Conservation (phyloP, 1,140 invertebrate species). For the Tetraneura akinire region DNA sequence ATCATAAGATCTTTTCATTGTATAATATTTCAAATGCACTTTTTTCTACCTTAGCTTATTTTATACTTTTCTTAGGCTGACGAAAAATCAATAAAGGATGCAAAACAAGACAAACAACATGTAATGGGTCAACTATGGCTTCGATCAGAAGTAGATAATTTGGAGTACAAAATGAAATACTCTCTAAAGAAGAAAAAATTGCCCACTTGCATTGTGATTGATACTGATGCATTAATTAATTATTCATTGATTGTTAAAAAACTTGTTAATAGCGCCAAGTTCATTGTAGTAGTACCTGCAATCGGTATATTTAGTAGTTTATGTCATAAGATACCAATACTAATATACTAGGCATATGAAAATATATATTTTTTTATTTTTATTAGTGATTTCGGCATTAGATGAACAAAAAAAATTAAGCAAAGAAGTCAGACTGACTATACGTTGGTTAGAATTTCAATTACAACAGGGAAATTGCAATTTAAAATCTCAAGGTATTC, state of each 20-base stretch:
- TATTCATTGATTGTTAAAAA: conserved; percentile 76
- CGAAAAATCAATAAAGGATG: conserved; percentile 24
- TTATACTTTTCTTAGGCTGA: conserved; percentile 20
- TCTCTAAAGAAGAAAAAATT: conserved; percentile 59
- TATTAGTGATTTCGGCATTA: conserved; percentile 79
- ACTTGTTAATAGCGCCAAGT: conserved; percentile 72
- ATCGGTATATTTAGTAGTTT: neutral
- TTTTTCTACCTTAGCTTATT: conserved; percentile 28
- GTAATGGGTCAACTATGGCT: conserved; percentile 75
- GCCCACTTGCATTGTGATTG: conserved; percentile 76
- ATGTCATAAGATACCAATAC: too few species aligned
- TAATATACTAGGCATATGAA: too few species aligned
- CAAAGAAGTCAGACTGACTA: conserved; percentile 79
- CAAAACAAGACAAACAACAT: conserved; percentile 39
- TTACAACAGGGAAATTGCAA: conserved; percentile 82
- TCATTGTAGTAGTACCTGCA: conserved; percentile 75
- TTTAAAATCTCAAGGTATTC: conserved; percentile 75
- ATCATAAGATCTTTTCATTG: conserved; percentile 34
- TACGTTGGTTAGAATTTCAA: conserved; percentile 86
- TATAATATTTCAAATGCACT: neutral
- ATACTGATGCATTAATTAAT: conserved; percentile 71
- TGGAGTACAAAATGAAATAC: conserved; percentile 64
- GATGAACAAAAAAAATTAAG: conserved; percentile 79
- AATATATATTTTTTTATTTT: conserved; percentile 56
- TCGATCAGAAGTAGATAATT: conserved; percentile 71